phyloP scores from a whole-genome alignment of 2,113 vertebrate genomes.

The Leptosomus discolor region DNA sequence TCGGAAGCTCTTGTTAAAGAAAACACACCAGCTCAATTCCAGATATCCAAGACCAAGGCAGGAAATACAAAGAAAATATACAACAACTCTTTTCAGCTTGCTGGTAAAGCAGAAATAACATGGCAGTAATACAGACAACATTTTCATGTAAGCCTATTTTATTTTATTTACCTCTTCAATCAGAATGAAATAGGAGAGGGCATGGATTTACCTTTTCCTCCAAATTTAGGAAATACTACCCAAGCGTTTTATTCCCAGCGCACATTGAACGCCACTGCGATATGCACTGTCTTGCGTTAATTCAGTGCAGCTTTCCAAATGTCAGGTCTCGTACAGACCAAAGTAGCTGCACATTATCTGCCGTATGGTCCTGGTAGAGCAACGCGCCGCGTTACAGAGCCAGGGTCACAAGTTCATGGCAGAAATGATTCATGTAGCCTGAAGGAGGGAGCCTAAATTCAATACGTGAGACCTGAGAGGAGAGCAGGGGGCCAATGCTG shows the following conservation, averaged over 20 bases:
- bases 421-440: slow-evolving; percentile 33
- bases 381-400: background rate
- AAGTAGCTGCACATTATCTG: background rate
- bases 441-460: slow-evolving; percentile 17
- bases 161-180: slow-evolving; percentile 59
- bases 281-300: background rate
- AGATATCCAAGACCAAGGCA: slow-evolving; percentile 35
- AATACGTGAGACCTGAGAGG: background rate
- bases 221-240: background rate
- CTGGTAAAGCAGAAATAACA: slow-evolving; percentile 28
- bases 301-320: slow-evolving; percentile 48
- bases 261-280: background rate
- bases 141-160: slow-evolving; percentile 57
- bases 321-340: background rate
- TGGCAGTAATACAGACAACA: slow-evolving; percentile 33
- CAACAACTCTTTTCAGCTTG: background rate
- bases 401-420: slow-evolving; percentile 31
- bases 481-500: rapidly evolving
- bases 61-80: background rate
- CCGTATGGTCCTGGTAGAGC: slow-evolving; percentile 27
- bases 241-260: background rate
- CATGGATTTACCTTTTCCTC: background rate
- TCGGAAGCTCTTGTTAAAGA: slow-evolving; percentile 58
- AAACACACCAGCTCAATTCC: slow-evolving; percentile 44
- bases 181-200: slow-evolving; percentile 46